Evolutionary conservation across 2,797 vertebrate genomes (phyloP).

Genomic region (Pseudochaenichthys georgianus): DNA sequence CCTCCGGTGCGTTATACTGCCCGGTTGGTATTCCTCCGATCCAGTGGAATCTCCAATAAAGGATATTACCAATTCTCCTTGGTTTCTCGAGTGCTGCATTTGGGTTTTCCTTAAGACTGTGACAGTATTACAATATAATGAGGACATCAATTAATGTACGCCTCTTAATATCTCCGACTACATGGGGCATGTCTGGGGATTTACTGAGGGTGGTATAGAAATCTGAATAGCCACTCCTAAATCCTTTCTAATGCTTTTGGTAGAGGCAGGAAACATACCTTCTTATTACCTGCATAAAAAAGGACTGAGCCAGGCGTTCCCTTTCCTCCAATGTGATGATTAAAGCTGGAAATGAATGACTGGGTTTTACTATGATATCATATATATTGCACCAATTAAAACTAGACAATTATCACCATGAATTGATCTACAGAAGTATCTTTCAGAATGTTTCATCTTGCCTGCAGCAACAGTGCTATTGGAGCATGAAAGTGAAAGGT

Average conservation of each 20-base stretch:
- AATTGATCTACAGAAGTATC: not conserved
- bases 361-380: not conserved
- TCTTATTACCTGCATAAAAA: not conserved
- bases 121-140: constrained; percentile 79
- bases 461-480: not conserved
- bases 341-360: not conserved
- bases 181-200: constrained; percentile 17
- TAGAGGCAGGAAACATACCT: not conserved
- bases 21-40: too few relatives aligned
- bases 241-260: not conserved
- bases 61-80: too few relatives aligned
- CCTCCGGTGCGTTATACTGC: too few relatives aligned
- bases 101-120: too few relatives aligned
- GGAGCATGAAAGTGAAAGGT: not conserved
- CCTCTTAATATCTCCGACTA: constrained; percentile 32
- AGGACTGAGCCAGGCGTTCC: not conserved
- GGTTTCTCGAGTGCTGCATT: too few relatives aligned
- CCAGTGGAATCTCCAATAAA: too few relatives aligned
- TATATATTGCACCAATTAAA: not conserved
- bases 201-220: not conserved
- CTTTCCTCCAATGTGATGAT: not conserved
- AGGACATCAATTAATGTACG: constrained; percentile 56
- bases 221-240: constrained; percentile 16
- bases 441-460: not conserved
- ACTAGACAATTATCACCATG: not conserved